Conservation (phyloP, 2,888 invertebrate species). For the Sympetrum striolatum region DNA sequence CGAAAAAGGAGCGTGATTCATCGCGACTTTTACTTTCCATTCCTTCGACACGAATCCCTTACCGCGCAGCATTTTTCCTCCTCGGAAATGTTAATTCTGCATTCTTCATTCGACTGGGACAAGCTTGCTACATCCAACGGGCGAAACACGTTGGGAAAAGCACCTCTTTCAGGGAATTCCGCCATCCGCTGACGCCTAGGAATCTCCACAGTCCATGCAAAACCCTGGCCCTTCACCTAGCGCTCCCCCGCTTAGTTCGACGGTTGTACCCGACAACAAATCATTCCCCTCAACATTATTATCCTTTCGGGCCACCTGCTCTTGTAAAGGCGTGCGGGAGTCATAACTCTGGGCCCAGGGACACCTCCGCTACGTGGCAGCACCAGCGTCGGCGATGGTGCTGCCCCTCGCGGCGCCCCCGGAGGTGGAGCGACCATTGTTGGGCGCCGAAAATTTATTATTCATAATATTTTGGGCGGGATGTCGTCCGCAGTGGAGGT, state of each 20-base stretch:
- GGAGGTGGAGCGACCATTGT: neutral
- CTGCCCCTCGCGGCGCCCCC: neutral
- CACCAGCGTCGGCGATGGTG: neutral
- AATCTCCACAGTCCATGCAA: too few relatives aligned
- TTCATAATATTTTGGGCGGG: neutral
- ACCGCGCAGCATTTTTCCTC: too few relatives aligned
- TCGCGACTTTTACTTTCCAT: too few relatives aligned
- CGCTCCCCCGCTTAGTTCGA: neutral
- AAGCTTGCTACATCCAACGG: too few relatives aligned
- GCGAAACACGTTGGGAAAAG: too few relatives aligned
- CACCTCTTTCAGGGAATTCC: too few relatives aligned
- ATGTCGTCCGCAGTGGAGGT: neutral
- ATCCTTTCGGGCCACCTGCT: neutral
- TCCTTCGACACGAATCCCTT: too few relatives aligned
- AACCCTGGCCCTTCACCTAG: neutral
- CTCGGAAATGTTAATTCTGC: too few relatives aligned
- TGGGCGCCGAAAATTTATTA: neutral
- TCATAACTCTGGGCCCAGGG: neutral
- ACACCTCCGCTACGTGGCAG: neutral
- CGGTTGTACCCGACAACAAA: neutral
- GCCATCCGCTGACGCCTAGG: too few relatives aligned
- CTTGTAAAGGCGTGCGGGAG: neutral
- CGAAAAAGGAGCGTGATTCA: too few relatives aligned
- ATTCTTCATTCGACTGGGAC: too few relatives aligned
- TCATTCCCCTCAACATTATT: neutral